These are phyloP conservation scores for Chiroxiphia lanceolata DNA, from an alignment of 2,797 vertebrate genomes.

Conservation along the genomic window DNA sequence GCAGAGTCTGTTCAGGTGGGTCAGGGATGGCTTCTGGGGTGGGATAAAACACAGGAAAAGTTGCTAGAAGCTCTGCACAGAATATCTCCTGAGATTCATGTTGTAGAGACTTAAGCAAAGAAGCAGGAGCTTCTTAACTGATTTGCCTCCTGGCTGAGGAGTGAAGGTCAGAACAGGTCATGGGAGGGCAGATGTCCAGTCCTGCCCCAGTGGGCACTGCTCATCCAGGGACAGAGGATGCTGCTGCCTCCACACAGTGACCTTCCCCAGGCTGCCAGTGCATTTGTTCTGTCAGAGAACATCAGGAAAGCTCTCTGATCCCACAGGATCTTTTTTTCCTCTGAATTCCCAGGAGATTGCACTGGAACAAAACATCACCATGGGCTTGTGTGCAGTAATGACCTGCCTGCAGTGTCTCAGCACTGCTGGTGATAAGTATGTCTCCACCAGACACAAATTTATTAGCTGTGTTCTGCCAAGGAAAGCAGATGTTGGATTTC, in stretches of 20 bases:
- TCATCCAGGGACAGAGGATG: not conserved
- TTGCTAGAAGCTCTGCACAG: not conserved
- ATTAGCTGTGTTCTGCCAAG: slow-evolving; percentile 29
- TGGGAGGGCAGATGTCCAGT: not conserved
- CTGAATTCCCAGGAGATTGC: not conserved
- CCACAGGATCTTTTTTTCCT: not conserved
- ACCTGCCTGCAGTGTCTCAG: not conserved
- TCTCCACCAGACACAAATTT: not conserved
- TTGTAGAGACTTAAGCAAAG: not conserved
- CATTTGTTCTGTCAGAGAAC: rapidly evolving
- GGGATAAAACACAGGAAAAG: not conserved
- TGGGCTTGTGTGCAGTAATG: not conserved
- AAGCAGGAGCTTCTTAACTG: not conserved
- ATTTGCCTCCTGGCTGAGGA: not conserved
- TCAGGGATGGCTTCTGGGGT: not conserved
- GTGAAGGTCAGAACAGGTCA: not conserved
- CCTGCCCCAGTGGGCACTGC: not conserved
- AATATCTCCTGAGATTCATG: rapidly evolving
- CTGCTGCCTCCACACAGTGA: not conserved
- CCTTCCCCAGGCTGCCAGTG: rapidly evolving
- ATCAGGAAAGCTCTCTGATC: not conserved
- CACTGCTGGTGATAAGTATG: not conserved
- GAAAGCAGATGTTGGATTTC: slow-evolving; percentile 61
- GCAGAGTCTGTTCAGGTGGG: not conserved
- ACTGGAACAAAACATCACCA: not conserved